Percentiles rank a stretch among this genome's conserved stretches.
Evolutionary conservation across 2,113 vertebrate species (phyloP).

Genomic region (Ictalurus furcatus): DNA sequence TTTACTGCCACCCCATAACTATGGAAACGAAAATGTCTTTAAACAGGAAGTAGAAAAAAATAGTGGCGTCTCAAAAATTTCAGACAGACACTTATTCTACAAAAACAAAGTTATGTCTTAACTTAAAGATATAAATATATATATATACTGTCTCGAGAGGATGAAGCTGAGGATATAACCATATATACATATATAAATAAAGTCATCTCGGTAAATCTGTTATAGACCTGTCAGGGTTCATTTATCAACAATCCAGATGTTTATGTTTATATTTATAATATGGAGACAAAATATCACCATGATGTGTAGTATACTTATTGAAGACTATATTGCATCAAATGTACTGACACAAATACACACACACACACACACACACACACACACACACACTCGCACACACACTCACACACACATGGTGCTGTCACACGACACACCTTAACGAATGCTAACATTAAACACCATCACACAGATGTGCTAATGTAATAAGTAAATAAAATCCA

Average conservation of each 20-base stretch:
- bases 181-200: not conserved
- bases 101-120: not conserved
- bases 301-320: not conserved
- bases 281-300: too few species aligned
- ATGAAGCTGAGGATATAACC: not conserved
- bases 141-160: not conserved
- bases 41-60: slow-evolving; percentile 10
- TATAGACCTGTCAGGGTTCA: not conserved
- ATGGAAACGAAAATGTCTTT: slow-evolving; percentile 5
- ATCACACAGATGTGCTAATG: not conserved
- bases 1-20: not conserved
- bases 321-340: not conserved
- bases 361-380: not conserved
- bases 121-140: not conserved
- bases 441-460: not conserved
- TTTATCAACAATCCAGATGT: not conserved
- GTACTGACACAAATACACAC: not conserved
- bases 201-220: not conserved
- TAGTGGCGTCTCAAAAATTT: not conserved
- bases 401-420: not conserved
- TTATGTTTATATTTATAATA: not conserved
- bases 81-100: not conserved
- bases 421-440: not conserved
- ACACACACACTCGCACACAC: not conserved
- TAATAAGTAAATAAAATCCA: not conserved